Percentiles rank a stretch among this genome's conserved stretches.
phyloP scores from a whole-genome alignment of 1,140 invertebrate species.

The Oreohelix idahoensis region DNA sequence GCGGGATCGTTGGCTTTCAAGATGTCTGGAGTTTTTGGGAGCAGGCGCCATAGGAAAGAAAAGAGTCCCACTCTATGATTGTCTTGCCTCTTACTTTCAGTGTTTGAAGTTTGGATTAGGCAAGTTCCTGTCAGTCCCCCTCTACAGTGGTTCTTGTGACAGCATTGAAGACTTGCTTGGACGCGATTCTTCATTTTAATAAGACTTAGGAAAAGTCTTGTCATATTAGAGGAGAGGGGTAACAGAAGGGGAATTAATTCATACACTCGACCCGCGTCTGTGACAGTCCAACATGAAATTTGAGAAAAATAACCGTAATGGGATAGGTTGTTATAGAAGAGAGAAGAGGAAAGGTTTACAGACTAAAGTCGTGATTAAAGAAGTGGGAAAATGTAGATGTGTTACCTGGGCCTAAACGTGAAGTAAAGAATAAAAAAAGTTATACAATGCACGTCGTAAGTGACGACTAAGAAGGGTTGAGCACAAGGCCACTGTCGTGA shows the following conservation, averaged over 20 bases:
- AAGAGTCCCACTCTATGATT: neutral
- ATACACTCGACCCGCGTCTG: neutral
- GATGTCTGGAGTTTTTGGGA: neutral
- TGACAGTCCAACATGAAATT: neutral
- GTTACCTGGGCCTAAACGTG: no score
- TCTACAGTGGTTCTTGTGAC: neutral
- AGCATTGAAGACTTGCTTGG: neutral
- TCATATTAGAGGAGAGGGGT: neutral
- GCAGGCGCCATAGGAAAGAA: neutral
- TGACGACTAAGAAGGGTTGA: no score
- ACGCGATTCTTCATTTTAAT: neutral
- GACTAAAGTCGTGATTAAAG: no score
- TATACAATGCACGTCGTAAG: no score
- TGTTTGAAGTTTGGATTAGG: conserved; percentile 11
- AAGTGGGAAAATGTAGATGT: no score
- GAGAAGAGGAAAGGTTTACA: no score
- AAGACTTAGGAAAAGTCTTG: neutral
- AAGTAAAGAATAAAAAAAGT: no score
- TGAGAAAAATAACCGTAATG: neutral
- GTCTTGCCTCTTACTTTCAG: neutral
- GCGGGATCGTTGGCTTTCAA: neutral
- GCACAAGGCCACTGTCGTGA: no score
- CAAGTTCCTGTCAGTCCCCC: neutral
- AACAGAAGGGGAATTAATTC: no score
- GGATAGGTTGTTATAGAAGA: no score